A percentile compares a stretch with the other conserved stretches of the same genome.
These are phyloP conservation scores for Dolichotis patagonum DNA, from an alignment of 2,113 vertebrate genomes.

Conservation along the genomic window DNA sequence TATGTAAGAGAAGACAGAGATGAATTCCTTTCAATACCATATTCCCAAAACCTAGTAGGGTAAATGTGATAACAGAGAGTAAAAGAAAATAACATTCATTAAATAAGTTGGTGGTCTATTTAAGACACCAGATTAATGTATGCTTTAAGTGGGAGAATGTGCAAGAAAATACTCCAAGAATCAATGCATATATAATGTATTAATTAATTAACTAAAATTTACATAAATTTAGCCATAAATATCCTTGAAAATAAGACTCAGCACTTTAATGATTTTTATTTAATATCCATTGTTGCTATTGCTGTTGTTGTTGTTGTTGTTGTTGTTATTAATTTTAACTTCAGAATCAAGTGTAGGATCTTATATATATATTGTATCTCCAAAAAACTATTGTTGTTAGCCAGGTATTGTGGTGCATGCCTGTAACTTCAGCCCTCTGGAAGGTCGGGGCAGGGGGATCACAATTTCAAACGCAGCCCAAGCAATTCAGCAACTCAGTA, in stretches of 20 bases:
- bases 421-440: not conserved
- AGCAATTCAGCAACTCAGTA: not conserved
- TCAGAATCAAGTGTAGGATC: not conserved
- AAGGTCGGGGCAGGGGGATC: not conserved
- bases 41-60: not conserved
- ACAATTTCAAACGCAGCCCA: not conserved
- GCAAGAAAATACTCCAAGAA: not conserved
- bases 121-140: not conserved
- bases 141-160: not conserved
- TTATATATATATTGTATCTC: not conserved
- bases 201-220: not conserved
- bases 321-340: not conserved
- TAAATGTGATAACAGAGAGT: not conserved
- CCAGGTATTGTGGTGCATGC: not conserved
- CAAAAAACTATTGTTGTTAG: not conserved
- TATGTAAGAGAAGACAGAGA: not conserved
- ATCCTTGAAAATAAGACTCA: not conserved
- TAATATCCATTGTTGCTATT: not conserved
- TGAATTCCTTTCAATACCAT: not conserved
- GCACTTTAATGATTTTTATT: not conserved
- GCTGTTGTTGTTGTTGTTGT: not conserved
- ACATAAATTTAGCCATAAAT: not conserved
- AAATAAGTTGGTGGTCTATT: not conserved
- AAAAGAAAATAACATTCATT: slow-evolving; percentile 4
- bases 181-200: not conserved